A percentile compares a stretch with the other conserved stretches of the same genome.
phyloP scores from a whole-genome alignment of 2,113 vertebrate species.

The Suncus etruscus region DNA sequence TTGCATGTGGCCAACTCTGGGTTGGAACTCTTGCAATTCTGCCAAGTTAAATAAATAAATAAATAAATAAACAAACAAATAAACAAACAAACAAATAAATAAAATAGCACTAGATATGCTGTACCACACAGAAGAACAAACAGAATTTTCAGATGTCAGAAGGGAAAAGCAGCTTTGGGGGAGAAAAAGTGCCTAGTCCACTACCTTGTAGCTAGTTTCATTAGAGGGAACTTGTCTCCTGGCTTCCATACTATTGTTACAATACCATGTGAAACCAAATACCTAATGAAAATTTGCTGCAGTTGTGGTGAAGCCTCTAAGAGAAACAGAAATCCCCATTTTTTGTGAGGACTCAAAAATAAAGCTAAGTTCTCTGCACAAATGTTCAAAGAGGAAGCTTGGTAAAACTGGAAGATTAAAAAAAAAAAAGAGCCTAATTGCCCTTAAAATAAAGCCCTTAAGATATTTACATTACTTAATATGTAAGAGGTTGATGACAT shows the following conservation, averaged over 20 bases:
- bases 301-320: slow-evolving; percentile 51
- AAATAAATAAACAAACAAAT: too few relatives aligned
- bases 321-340: slow-evolving; percentile 64
- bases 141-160: not conserved
- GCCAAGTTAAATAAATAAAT: not conserved
- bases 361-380: slow-evolving; percentile 43
- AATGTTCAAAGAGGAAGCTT: slow-evolving; percentile 24
- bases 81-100: too few relatives aligned
- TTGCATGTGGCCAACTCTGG: too few relatives aligned
- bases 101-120: not conserved
- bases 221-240: slow-evolving; percentile 45
- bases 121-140: not conserved
- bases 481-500: slow-evolving; percentile 8
- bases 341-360: slow-evolving; percentile 33
- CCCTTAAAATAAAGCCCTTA: not conserved
- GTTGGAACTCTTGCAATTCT: too few relatives aligned
- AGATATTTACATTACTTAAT: not conserved
- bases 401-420: not conserved
- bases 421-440: not conserved
- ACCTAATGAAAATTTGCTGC: slow-evolving; percentile 57
- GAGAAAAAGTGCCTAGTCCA: slow-evolving; percentile 43
- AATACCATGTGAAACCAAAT: slow-evolving; percentile 63
- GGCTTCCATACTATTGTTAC: slow-evolving; percentile 52
- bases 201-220: slow-evolving; percentile 43
- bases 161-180: slow-evolving; percentile 28